Percentiles rank a stretch among this genome's conserved stretches.
Conservation (phyloP, 2,888 invertebrate genomes). For the Dysmachus trigonus region DNA sequence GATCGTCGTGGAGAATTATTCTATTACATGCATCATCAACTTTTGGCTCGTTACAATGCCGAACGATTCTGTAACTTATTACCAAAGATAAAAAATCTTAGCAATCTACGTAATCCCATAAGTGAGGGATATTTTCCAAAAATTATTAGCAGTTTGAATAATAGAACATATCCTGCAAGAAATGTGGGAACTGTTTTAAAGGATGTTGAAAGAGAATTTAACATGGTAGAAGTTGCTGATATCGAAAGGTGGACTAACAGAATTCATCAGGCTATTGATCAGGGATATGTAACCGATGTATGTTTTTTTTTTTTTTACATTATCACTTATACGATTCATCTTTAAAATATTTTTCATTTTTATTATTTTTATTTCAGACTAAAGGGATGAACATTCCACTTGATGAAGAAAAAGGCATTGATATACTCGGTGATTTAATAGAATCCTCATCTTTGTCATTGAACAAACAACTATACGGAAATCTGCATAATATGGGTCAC, state of each 20-base stretch:
- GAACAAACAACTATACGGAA: constrained; percentile 77
- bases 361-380: not conserved
- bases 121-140: constrained; percentile 85
- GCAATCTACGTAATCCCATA: constrained; percentile 75
- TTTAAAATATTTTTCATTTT: not conserved
- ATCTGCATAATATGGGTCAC: constrained; percentile 85
- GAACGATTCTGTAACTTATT: constrained; percentile 80
- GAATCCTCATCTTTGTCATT: constrained; percentile 76
- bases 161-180: constrained; percentile 79
- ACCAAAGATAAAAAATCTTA: constrained; percentile 71
- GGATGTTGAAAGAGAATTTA: constrained; percentile 74
- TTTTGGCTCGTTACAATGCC: constrained; percentile 73
- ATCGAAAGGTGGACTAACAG: constrained; percentile 80
- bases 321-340: not conserved
- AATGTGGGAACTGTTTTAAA: constrained; percentile 69
- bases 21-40: constrained; percentile 78
- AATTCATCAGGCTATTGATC: constrained; percentile 77
- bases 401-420: constrained; percentile 72
- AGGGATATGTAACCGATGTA: constrained; percentile 71
- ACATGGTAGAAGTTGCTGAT: constrained; percentile 68
- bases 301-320: constrained; percentile 56
- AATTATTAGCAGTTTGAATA: constrained; percentile 73
- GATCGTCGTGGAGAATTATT: constrained; percentile 78
- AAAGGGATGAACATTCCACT: constrained; percentile 52
- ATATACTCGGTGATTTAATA: constrained; percentile 80